Percentiles rank a stretch among this genome's conserved stretches.
These are phyloP conservation scores for Zalophus californianus DNA, from an alignment of 2,797 vertebrate genomes.

Conservation along the genomic window DNA sequence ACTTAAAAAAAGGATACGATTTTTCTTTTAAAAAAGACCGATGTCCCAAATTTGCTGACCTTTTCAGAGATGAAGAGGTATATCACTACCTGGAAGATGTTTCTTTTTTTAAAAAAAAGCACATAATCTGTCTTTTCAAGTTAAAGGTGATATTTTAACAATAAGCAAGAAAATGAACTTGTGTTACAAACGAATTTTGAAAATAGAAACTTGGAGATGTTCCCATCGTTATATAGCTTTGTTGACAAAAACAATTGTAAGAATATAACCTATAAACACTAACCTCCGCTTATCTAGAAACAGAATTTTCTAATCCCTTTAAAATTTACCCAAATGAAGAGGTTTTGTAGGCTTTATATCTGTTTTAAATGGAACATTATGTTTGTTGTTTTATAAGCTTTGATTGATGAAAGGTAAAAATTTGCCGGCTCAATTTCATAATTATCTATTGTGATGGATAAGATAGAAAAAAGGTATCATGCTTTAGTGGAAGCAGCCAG, in stretches of 20 bases:
- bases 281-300: not conserved
- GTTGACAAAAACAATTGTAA: not conserved
- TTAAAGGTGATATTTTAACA: conserved; percentile 50
- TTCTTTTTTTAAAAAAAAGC: not conserved
- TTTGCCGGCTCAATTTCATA: not conserved
- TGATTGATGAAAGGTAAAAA: not conserved
- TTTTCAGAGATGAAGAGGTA: not conserved
- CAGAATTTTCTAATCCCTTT: not conserved
- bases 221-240: not conserved
- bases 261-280: not conserved
- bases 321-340: conserved; percentile 25
- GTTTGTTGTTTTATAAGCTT: not conserved
- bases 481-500: not conserved
- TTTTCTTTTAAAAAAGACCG: not conserved
- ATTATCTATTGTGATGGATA: not conserved
- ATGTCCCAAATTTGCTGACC: not conserved
- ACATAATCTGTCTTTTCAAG: conserved; percentile 19
- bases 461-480: not conserved
- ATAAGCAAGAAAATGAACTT: conserved; percentile 38
- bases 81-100: not conserved
- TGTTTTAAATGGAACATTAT: not conserved
- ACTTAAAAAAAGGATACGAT: not conserved
- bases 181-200: conserved; percentile 29
- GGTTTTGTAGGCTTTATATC: not conserved
- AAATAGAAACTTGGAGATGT: conserved; percentile 30